These are phyloP conservation scores for Sepioteuthis lessoniana DNA, from an alignment of 2,888 invertebrate genomes.

Conservation along the genomic window DNA sequence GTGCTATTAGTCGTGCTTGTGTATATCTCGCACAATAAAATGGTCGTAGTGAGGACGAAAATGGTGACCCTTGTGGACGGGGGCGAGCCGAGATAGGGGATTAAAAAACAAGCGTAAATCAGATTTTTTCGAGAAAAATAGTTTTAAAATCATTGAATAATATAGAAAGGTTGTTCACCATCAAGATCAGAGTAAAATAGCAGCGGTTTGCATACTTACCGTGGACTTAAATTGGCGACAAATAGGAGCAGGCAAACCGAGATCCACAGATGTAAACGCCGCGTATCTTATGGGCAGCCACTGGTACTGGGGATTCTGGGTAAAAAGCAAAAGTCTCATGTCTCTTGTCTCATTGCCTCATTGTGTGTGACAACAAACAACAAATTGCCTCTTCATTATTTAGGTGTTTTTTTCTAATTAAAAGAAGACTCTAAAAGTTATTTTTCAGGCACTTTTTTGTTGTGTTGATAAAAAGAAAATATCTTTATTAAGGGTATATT, in stretches of 20 bases:
- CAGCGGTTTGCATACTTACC: background rate
- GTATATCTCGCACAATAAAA: background rate
- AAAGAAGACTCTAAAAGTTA: background rate
- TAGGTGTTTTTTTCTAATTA: background rate
- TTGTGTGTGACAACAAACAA: background rate
- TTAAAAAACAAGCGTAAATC: background rate
- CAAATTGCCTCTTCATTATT: background rate
- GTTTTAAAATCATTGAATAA: background rate
- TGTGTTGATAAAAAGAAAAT: background rate
- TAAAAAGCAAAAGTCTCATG: constrained; percentile 33
- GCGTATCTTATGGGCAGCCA: background rate
- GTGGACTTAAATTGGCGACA: background rate
- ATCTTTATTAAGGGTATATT: background rate
- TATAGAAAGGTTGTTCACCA: background rate
- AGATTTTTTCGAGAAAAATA: background rate
- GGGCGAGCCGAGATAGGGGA: background rate
- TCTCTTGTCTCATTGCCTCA: constrained; percentile 21
- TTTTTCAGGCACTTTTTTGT: background rate
- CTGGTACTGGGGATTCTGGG: constrained; percentile 33
- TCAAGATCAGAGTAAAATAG: background rate
- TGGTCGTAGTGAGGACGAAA: constrained; percentile 17
- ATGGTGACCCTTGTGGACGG: background rate
- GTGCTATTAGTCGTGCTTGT: background rate
- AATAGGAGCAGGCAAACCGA: background rate
- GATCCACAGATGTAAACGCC: background rate